These are phyloP conservation scores for Brachionus angularis DNA, from an alignment of 1,140 invertebrate genomes.

Conservation along the genomic window DNA sequence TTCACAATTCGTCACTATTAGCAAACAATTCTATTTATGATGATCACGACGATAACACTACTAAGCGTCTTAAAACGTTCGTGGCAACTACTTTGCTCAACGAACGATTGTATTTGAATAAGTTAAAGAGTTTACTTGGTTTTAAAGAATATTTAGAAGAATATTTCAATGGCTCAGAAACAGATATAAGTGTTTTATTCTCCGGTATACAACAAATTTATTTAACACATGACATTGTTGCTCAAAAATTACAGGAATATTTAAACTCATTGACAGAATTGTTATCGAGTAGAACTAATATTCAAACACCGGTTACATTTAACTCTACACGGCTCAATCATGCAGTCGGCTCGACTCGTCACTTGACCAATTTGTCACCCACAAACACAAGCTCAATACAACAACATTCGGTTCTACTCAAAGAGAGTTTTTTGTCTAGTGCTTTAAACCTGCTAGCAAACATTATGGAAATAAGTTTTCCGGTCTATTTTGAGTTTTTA, in stretches of 20 bases:
- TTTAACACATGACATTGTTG: constrained; percentile 30
- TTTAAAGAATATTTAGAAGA: constrained; percentile 39
- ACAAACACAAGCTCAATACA: neutral
- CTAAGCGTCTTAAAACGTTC: constrained; percentile 20
- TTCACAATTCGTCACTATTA: neutral
- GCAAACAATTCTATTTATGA: neutral
- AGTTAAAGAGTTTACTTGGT: constrained; percentile 5
- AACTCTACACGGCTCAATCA: neutral
- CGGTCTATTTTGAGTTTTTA: constrained; percentile 33
- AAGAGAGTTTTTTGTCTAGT: constrained; percentile 33
- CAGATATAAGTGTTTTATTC: constrained; percentile 30
- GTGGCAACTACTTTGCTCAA: constrained; percentile 23
- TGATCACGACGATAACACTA: constrained; percentile 10
- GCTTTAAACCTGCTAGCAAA: constrained; percentile 27
- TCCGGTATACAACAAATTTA: constrained; percentile 38
- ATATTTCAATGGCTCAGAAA: constrained; percentile 21
- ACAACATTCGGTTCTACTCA: neutral
- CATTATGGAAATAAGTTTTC: constrained; percentile 43
- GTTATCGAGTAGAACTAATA: neutral
- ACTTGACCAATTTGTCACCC: constrained; percentile 1
- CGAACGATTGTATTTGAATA: constrained; percentile 29
- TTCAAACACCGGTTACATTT: too few relatives aligned
- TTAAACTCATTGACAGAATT: constrained; percentile 6
- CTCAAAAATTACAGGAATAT: constrained; percentile 35
- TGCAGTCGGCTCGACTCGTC: constrained; percentile 2